phyloP scores from a whole-genome alignment of 2,888 invertebrate genomes.

The Trachelus stipa region DNA sequence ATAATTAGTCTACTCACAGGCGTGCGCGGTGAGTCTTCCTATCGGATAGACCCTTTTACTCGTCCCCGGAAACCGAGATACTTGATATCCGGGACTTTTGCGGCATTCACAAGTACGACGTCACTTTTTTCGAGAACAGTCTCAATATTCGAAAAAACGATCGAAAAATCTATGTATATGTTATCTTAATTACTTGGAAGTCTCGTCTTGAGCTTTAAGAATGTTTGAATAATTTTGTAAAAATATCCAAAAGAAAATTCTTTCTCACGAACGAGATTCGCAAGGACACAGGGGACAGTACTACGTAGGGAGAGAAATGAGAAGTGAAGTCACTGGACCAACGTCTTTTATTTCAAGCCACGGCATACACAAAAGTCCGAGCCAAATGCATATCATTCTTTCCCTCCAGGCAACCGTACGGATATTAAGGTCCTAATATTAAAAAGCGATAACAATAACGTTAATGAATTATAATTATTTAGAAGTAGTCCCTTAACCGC shows the following conservation, averaged over 20 bases:
- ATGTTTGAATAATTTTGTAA: not conserved
- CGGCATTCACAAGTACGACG: not conserved
- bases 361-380: conserved; percentile 30
- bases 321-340: not conserved
- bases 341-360: not conserved
- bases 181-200: not conserved
- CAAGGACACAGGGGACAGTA: not conserved
- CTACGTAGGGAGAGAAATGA: not conserved
- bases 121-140: not conserved
- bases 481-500: conserved; percentile 29
- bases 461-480: conserved; percentile 47
- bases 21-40: not conserved
- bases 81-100: not conserved
- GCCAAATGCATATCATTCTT: conserved; percentile 53
- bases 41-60: not conserved
- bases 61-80: not conserved
- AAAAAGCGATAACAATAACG: conserved; percentile 38
- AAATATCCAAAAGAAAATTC: not conserved
- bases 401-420: conserved; percentile 43
- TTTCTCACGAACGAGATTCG: not conserved
- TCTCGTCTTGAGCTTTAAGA: not conserved
- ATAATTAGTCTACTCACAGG: not conserved
- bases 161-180: not conserved
- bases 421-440: conserved; percentile 39
- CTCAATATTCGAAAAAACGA: not conserved